Conservation (phyloP, 2,888 invertebrate genomes). For the Drosophila borborema region DNA sequence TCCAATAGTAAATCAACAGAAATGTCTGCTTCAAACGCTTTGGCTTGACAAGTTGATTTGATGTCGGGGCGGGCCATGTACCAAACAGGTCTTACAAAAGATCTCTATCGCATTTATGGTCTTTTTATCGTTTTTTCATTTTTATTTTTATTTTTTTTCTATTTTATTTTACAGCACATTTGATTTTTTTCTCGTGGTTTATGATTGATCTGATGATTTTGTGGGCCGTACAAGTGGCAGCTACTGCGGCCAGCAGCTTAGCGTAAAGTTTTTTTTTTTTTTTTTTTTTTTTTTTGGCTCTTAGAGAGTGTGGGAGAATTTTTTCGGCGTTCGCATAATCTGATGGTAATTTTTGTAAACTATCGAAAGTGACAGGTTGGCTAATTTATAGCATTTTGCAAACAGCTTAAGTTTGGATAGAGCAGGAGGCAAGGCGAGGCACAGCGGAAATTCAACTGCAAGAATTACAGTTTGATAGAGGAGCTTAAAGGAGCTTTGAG, state of each 20-base stretch:
- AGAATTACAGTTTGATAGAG: background rate
- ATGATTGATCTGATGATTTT: slow-evolving; percentile 78
- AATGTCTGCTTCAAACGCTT: slow-evolving; percentile 69
- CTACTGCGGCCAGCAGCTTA: slow-evolving; percentile 54
- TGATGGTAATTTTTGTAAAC: slow-evolving; percentile 70
- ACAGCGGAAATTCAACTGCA: background rate
- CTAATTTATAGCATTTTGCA: slow-evolving; percentile 51
- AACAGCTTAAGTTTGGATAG: slow-evolving; percentile 15
- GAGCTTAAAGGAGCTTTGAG: background rate
- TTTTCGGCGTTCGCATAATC: slow-evolving; percentile 55
- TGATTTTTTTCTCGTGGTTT: slow-evolving; percentile 46
- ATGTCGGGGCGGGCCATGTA: slow-evolving; percentile 45
- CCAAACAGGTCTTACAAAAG: slow-evolving; percentile 77
- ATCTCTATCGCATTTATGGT: slow-evolving; percentile 74
- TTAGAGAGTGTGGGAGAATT: slow-evolving; percentile 78
- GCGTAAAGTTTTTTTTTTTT: slow-evolving; percentile 13
- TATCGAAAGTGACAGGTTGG: slow-evolving; percentile 69
- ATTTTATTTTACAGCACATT: slow-evolving; percentile 7
- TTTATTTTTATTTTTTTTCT: slow-evolving; percentile 25
- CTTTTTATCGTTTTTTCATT: slow-evolving; percentile 58
- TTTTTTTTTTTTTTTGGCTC: slow-evolving; percentile 12
- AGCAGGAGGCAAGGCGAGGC: background rate
- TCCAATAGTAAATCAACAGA: slow-evolving; percentile 72
- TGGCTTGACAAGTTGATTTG: slow-evolving; percentile 69
- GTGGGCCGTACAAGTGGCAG: slow-evolving; percentile 63